Evolutionary conservation across 2,113 vertebrate genomes (phyloP), one percentile per base, ranked within the genome.

Genomic region (Laticauda laticaudata): DNA sequence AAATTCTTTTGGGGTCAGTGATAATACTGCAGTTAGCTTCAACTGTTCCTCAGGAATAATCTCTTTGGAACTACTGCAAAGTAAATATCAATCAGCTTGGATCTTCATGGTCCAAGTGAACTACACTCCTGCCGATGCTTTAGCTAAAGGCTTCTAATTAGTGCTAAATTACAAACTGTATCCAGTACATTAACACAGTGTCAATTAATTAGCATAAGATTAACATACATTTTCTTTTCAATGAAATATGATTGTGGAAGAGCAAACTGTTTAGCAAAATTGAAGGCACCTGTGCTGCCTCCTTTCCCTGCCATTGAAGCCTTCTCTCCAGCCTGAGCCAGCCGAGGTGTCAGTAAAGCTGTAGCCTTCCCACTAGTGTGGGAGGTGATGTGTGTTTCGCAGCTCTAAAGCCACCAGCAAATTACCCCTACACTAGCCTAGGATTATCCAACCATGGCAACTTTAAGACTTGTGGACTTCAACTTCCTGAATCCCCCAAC

Each of bases 221-320:
- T 92, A 56, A 92, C 87, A 56, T 69, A 39, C 88, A 53, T 34
- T 93, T 88, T 59, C 1, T 81, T n/a, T 89, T 18, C 5, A 54
- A 94, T 92, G 90, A 86, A 92, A 90, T 85, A 2, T 90, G 93
- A 9, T 43, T 92, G 69, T 7, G 0, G 18, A 81, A 81, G 69
- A 21, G 69, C 69, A 81, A 39, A 39, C 69, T 81, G 69, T 39
- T 81, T 39, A 81, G 69, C 34, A 81, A 81, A 81, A 81, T 81
- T 81, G 69, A 39, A 81, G 69, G 34, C 69, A 81, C 69, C 69
- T 81, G 69, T 39, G 69, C 34, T 39, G 15, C 15, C 18, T 81
- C 6, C 34, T 81, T 81, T 81, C 18, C 34, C 34, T 81, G n/a
- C 34, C n/a, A 75, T 39, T 39, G n/a, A 20, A 75, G 69, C 15